Percentiles rank a stretch among this genome's conserved stretches.
phyloP scores from a whole-genome alignment of 92 coral and sea anemone species.

The Metridium senile region DNA sequence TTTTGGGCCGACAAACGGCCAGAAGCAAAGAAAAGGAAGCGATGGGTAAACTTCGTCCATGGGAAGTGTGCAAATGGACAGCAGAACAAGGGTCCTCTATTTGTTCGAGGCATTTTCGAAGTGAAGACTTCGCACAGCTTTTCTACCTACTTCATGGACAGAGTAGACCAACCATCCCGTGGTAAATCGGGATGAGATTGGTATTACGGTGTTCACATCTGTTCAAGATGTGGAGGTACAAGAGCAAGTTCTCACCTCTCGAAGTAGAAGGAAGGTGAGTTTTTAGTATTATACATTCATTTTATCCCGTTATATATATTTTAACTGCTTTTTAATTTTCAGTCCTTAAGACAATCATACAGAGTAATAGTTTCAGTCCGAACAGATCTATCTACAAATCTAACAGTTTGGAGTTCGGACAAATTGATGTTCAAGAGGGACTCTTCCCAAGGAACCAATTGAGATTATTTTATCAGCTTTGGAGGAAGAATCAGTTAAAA shows the following conservation, averaged over 20 bases:
- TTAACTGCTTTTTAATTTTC: background rate
- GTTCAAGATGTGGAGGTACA: background rate
- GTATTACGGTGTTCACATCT: constrained; percentile 1
- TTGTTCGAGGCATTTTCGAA: constrained; percentile 21
- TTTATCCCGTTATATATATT: background rate
- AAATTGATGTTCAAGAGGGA: too few relatives aligned
- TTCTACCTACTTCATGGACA: background rate
- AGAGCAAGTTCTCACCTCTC: background rate
- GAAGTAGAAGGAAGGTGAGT: constrained; percentile 15
- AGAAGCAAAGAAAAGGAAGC: constrained; percentile 23
- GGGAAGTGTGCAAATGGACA: constrained; percentile 18
- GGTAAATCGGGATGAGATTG: constrained; percentile 23
- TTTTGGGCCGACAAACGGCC: constrained; percentile 33
- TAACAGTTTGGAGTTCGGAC: too few relatives aligned
- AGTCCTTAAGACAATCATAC: background rate
- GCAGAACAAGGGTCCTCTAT: constrained; percentile 6
- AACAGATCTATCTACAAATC: background rate
- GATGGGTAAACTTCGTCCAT: constrained; percentile 23
- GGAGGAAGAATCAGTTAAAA: too few relatives aligned
- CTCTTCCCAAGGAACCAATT: too few relatives aligned
- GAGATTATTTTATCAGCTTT: too few relatives aligned
- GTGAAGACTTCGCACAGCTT: constrained; percentile 17
- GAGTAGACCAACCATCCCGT: background rate
- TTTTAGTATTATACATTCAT: background rate
- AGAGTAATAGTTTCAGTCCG: background rate